These are phyloP conservation scores for Sebastes taczanowskii DNA, from an alignment of 2,797 vertebrate species.

Conservation along the genomic window DNA sequence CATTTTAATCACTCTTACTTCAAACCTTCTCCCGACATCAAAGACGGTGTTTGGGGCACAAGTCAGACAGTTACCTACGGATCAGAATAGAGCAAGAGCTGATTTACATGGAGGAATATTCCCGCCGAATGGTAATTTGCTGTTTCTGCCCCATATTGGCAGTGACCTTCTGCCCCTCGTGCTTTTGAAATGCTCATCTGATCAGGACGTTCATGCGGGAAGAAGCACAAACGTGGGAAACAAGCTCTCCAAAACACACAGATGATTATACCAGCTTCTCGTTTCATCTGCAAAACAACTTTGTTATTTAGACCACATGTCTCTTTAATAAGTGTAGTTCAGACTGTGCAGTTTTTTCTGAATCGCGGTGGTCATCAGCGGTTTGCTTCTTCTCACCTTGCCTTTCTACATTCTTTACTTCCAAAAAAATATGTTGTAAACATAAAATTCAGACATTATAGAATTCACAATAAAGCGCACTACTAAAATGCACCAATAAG, in stretches of 20 bases:
- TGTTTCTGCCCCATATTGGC: slow-evolving; percentile 29
- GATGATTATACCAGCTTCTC: slow-evolving; percentile 40
- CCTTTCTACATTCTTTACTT: slow-evolving; percentile 17
- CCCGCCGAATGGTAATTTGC: slow-evolving; percentile 55
- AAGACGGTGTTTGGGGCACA: slow-evolving; percentile 52
- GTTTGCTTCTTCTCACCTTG: slow-evolving; percentile 1
- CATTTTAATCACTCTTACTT: slow-evolving; percentile 59
- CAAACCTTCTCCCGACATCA: slow-evolving; percentile 62
- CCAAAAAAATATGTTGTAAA: background rate
- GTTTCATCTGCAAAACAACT: slow-evolving; percentile 42
- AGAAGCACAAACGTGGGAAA: slow-evolving; percentile 22
- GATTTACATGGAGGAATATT: slow-evolving; percentile 62
- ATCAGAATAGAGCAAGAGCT: slow-evolving; percentile 45
- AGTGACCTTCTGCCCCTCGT: slow-evolving; percentile 25
- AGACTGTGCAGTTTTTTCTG: slow-evolving; percentile 11
- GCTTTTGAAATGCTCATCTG: slow-evolving; percentile 64
- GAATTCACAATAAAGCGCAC: slow-evolving; percentile 7
- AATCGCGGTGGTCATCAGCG: slow-evolving; percentile 10
- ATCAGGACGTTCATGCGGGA: slow-evolving; percentile 40
- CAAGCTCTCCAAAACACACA: slow-evolving; percentile 27
- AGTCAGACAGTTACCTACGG: slow-evolving; percentile 46
- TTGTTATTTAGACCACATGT: background rate
- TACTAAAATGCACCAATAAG: slow-evolving; percentile 10
- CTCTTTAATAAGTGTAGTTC: slow-evolving; percentile 8
- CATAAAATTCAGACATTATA: background rate